These are phyloP conservation scores for Acanthurus tractus DNA, from an alignment of 2,797 vertebrate genomes.

Conservation along the genomic window DNA sequence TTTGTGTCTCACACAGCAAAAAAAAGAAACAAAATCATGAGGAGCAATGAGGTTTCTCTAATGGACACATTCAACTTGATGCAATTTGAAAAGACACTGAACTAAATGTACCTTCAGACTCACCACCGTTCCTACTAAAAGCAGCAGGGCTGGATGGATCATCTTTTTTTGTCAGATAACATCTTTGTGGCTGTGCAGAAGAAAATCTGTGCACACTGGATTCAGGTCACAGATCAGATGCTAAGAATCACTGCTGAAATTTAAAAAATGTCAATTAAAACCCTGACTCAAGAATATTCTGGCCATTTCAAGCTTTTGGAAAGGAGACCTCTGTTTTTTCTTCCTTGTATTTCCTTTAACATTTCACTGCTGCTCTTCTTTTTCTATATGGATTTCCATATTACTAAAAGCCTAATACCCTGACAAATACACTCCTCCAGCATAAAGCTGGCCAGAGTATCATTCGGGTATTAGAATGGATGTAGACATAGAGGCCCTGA, in stretches of 20 bases:
- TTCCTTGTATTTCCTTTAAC: neutral
- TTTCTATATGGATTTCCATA: neutral
- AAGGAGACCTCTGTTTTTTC: neutral
- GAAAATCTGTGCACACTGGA: neutral
- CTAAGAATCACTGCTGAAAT: neutral
- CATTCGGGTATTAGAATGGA: constrained; percentile 47
- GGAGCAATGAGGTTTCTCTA: neutral
- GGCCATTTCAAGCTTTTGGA: neutral
- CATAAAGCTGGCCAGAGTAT: constrained; percentile 20
- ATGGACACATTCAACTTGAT: neutral
- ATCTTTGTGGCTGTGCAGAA: neutral
- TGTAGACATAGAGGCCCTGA: constrained; percentile 67
- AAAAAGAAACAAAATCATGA: neutral
- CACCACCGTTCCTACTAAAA: neutral
- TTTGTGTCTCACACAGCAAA: neutral
- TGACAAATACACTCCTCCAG: constrained; percentile 38
- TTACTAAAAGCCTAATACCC: constrained; percentile 8
- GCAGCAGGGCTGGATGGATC: neutral
- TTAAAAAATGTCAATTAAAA: neutral
- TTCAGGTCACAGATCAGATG: no score
- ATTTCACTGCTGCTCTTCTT: neutral
- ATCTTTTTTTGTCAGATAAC: neutral
- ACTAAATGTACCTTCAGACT: neutral
- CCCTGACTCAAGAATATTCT: neutral
- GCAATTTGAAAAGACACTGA: neutral